phyloP scores from a whole-genome alignment of 2,797 vertebrate genomes.

The Dermochelys coriacea region DNA sequence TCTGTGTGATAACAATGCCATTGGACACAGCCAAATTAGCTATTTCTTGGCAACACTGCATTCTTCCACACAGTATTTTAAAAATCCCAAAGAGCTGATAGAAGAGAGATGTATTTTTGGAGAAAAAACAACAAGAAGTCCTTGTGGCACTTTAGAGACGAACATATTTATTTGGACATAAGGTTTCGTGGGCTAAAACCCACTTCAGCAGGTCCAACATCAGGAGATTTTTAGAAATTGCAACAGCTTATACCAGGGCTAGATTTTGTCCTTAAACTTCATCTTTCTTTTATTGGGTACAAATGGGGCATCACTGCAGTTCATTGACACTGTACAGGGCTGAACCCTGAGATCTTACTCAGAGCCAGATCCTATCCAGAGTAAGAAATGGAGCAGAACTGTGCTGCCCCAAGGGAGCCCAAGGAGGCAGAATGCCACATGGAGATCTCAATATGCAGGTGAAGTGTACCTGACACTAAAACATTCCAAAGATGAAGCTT shows the following conservation, averaged over 20 bases:
- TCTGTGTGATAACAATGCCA: not conserved
- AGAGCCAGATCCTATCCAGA: accelerated
- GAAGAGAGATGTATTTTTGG: not conserved
- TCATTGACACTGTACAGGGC: not conserved
- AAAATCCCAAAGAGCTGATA: not conserved
- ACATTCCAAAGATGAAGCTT: too few relatives aligned
- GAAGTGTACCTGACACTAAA: slow-evolving; percentile 7
- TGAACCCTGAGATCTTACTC: not conserved
- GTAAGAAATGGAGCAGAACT: not conserved
- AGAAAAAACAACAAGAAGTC: not conserved
- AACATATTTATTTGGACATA: too few relatives aligned
- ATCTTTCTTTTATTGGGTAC: slow-evolving; percentile 6
- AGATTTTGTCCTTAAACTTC: not conserved
- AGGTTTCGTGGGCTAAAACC: too few relatives aligned
- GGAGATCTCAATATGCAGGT: not conserved
- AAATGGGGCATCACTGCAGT: not conserved
- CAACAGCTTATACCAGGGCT: not conserved
- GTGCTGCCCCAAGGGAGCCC: accelerated
- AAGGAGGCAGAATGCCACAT: not conserved
- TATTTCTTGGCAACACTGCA: not conserved
- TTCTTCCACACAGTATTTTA: not conserved
- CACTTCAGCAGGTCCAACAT: not conserved
- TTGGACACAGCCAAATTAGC: slow-evolving; percentile 13
- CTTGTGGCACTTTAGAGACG: too few relatives aligned
- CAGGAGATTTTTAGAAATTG: not conserved